Evolutionary conservation across 2,113 vertebrate species (phyloP).

Genomic region (Gasterosteus nipponicus): DNA sequence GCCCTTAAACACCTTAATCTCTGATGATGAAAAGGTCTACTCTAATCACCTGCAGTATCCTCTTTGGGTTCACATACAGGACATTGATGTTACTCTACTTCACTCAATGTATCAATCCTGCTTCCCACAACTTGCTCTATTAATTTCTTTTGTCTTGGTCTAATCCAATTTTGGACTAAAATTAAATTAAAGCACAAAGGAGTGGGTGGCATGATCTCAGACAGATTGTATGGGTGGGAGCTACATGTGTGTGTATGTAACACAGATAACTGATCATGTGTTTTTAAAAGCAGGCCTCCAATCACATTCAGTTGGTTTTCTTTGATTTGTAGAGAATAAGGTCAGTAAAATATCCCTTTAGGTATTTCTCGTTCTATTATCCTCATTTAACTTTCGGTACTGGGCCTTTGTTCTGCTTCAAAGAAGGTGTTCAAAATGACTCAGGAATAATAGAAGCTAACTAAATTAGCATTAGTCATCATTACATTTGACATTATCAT

Average conservation of each 20-base stretch:
- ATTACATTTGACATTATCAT: constrained; percentile 46
- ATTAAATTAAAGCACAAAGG: no score
- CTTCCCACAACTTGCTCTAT: constrained; percentile 17
- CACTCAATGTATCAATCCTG: constrained; percentile 38
- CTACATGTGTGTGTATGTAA: no score
- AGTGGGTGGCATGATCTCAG: no score
- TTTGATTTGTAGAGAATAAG: constrained; percentile 7
- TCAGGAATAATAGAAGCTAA: constrained; percentile 54
- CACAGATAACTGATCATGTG: background rate
- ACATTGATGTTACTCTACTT: constrained; percentile 5
- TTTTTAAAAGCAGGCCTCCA: background rate
- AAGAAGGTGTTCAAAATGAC: constrained; percentile 60
- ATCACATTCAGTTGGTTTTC: background rate
- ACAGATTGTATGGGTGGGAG: no score
- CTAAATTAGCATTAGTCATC: constrained; percentile 61
- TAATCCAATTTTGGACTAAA: constrained; percentile 60
- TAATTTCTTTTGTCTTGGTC: constrained; percentile 25
- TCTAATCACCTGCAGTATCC: constrained; percentile 28
- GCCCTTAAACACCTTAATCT: background rate
- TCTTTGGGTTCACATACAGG: constrained; percentile 22
- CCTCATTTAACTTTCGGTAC: constrained; percentile 51
- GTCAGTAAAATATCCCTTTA: constrained; percentile 28
- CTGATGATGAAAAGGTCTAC: background rate
- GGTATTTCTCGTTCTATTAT: constrained; percentile 44
- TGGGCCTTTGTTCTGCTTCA: constrained; percentile 41